Conservation (phyloP, 2,797 vertebrate species). For the Molothrus ater region DNA sequence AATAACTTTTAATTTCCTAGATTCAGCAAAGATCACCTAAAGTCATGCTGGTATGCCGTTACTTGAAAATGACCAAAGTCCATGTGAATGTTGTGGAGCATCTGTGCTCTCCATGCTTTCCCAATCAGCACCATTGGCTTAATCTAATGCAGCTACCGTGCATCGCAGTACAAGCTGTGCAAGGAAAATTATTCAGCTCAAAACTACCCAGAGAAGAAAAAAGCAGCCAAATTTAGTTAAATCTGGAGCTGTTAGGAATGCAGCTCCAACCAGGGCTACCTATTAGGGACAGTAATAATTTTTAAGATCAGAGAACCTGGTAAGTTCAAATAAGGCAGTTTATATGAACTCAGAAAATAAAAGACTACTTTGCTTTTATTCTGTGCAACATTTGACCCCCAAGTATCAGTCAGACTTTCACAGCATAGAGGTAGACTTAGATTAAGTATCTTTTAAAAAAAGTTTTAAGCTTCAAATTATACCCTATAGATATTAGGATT, state of each 20-base stretch:
- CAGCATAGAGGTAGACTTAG: neutral
- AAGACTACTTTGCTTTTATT: neutral
- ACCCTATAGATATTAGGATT: neutral
- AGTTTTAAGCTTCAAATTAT: neutral
- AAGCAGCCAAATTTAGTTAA: neutral
- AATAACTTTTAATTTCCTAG: neutral
- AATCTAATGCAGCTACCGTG: fast-evolving
- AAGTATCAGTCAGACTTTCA: neutral
- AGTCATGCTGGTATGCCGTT: neutral
- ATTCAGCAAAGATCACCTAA: neutral
- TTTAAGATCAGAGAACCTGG: neutral
- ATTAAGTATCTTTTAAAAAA: neutral
- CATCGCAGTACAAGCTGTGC: neutral
- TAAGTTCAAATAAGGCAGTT: neutral
- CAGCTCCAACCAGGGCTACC: neutral
- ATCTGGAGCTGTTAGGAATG: neutral
- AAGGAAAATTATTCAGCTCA: neutral
- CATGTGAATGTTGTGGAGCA: neutral
- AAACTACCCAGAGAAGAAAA: neutral
- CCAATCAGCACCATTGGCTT: neutral
- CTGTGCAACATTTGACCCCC: neutral
- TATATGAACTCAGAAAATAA: neutral
- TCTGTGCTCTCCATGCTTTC: neutral
- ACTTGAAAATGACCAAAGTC: neutral
- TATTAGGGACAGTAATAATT: neutral